phyloP scores from a whole-genome alignment of 64 coral and sea anemone species.

The Montipora foliosa region DNA sequence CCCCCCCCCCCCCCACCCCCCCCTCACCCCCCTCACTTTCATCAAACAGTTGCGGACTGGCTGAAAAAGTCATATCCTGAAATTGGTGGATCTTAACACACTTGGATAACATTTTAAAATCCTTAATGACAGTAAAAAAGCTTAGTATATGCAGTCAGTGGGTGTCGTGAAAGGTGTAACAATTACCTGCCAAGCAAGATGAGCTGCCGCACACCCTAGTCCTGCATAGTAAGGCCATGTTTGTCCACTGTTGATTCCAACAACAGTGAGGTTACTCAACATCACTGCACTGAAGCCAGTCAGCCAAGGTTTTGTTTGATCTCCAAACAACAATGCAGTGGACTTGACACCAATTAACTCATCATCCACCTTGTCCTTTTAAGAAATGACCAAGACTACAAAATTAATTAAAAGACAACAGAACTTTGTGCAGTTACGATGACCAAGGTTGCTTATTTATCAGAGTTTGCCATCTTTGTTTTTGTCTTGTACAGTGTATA shows the following conservation, averaged over 20 bases:
- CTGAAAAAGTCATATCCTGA: no score
- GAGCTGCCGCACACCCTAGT: constrained; percentile 64
- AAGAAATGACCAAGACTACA: neutral
- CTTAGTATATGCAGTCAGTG: no score
- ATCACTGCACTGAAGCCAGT: constrained; percentile 74
- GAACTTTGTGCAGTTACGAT: neutral
- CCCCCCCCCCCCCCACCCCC: no score
- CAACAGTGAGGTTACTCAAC: constrained; percentile 75
- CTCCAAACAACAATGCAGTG: constrained; percentile 91
- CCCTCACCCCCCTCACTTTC: no score
- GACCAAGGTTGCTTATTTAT: neutral
- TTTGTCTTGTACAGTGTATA: no score
- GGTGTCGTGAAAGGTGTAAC: neutral
- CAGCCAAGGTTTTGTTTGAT: constrained; percentile 88
- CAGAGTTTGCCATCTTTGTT: no score
- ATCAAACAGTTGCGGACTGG: no score
- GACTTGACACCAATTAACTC: constrained; percentile 88
- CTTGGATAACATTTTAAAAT: no score
- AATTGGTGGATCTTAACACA: no score
- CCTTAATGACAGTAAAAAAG: no score
- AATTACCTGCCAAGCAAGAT: constrained; percentile 92
- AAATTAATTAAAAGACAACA: neutral
- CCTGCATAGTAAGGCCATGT: constrained; percentile 92
- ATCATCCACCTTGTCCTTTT: constrained; percentile 93
- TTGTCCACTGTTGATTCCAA: constrained; percentile 82